Evolutionary conservation across 1,140 invertebrate genomes (phyloP).

Genomic region (Aphelinus atriplicis): DNA sequence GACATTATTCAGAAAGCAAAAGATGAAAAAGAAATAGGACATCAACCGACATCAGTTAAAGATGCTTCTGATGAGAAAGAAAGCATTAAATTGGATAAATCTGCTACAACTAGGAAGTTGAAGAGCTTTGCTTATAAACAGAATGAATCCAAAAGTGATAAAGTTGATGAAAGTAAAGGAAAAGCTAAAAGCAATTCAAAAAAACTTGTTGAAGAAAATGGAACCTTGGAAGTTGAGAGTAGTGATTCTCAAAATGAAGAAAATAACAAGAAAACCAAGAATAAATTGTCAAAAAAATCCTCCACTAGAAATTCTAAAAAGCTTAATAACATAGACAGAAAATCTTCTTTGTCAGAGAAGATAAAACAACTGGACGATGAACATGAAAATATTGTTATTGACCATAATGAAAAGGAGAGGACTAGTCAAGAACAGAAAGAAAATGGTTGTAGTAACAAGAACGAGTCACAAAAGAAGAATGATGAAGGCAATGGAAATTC

Average conservation of each 20-base stretch:
- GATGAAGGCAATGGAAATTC: not conserved
- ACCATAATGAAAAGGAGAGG: not conserved
- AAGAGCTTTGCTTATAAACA: conserved; percentile 20
- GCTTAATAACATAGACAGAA: too few relatives aligned
- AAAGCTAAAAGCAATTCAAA: not conserved
- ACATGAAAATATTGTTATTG: conserved; percentile 10
- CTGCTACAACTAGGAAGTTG: conserved; percentile 3
- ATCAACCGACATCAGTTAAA: not conserved
- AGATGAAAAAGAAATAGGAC: not conserved
- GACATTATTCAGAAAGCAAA: not conserved
- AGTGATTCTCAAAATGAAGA: conserved; percentile 31
- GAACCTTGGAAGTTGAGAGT: not conserved
- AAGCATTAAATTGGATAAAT: conserved; percentile 1
- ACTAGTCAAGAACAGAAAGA: not conserved
- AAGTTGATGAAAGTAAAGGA: conserved; percentile 9
- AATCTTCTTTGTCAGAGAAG: not conserved
- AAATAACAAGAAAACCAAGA: conserved; percentile 3
- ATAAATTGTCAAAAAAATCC: too few relatives aligned
- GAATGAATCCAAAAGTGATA: too few relatives aligned
- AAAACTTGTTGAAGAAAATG: not conserved
- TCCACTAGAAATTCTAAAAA: too few relatives aligned
- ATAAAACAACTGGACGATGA: conserved; percentile 3
- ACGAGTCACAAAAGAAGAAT: not conserved
- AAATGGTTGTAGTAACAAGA: not conserved
- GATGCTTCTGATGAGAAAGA: not conserved